These are phyloP conservation scores for Dasyprocta punctata DNA, from an alignment of 2,113 vertebrate species.

Conservation along the genomic window DNA sequence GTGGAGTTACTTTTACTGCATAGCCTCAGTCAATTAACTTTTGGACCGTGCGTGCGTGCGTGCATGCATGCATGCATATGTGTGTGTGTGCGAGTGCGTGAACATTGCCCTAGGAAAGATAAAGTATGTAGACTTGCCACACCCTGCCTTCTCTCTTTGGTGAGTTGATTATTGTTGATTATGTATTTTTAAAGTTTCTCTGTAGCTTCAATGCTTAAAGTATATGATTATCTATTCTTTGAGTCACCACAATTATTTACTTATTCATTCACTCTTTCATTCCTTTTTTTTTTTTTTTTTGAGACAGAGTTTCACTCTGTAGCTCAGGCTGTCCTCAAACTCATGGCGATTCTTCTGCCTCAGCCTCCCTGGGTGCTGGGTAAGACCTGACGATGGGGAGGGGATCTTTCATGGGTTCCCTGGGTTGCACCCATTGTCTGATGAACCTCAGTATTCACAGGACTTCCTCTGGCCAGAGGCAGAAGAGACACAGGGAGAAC, in stretches of 20 bases:
- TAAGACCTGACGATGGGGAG: background rate
- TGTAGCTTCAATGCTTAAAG: background rate
- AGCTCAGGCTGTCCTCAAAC: background rate
- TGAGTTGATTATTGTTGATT: background rate
- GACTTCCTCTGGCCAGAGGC: background rate
- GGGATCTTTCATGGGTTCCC: background rate
- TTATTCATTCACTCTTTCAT: background rate
- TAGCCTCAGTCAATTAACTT: background rate
- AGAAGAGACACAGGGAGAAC: background rate
- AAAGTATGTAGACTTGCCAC: fast-evolving
- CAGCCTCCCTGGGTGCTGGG: background rate
- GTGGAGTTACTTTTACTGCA: background rate
- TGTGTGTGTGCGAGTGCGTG: no score
- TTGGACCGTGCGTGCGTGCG: background rate
- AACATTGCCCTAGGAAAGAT: background rate
- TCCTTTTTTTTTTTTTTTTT: background rate
- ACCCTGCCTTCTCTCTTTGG: background rate
- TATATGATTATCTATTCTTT: background rate
- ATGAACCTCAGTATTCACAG: background rate
- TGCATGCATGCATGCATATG: no score
- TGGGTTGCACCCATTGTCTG: background rate
- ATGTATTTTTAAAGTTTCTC: background rate
- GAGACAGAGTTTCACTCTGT: background rate
- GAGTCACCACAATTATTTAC: background rate
- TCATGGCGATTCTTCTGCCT: background rate